Base-by-base conservation (phyloP, 2,888 invertebrate species). In the Apamea anceps region DNA sequence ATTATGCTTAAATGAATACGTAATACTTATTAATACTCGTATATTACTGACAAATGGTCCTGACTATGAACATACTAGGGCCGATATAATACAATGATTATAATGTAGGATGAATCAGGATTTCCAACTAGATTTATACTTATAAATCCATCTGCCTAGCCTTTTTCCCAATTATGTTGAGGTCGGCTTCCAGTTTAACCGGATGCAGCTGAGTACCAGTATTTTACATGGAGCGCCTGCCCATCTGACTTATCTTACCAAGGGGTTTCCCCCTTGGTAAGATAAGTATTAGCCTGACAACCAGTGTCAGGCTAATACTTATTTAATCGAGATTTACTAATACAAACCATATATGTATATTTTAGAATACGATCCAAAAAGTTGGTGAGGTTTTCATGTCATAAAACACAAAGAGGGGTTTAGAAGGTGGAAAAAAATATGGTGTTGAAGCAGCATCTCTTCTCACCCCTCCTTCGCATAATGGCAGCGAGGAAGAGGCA, bases 1-100 rank as follows among this genome's bases (percentile, higher is more conserved):
- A 71, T 82, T 73, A 75, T 72, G 37, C 45, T 72, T 45, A 6
- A 45, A 60, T 28, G 15, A 63, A 51, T 54, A 51, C 8, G 0
- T 37, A 65, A 42, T 32, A 63, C 5, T 32, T 60, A 37, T 48
- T 66, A n/a, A 42, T 15, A n/a, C n/a, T n/a, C n/a, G n/a, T n/a
- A 54, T 57, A 48, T 7, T 70, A 45, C 54, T 63, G 54, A 15
- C 3, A 10, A 32, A 32, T 63, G 21, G 8, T 28, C 18, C 48
- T 57, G 48, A 72, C 45, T 37, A 28, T 37, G 45, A 37, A 51
- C 0, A 54, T 6, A 57, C 32, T 18, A 65, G 13, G 45, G 2
- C 1, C 42, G 15, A 37, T 45, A 21, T 51, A n/a, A n/a, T 63
- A 54, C 3, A 45, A 54, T 4, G 25, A 42, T 63, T 18, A 32